Conservation (phyloP, 2,888 invertebrate species). For the Syrista parreyssii region DNA sequence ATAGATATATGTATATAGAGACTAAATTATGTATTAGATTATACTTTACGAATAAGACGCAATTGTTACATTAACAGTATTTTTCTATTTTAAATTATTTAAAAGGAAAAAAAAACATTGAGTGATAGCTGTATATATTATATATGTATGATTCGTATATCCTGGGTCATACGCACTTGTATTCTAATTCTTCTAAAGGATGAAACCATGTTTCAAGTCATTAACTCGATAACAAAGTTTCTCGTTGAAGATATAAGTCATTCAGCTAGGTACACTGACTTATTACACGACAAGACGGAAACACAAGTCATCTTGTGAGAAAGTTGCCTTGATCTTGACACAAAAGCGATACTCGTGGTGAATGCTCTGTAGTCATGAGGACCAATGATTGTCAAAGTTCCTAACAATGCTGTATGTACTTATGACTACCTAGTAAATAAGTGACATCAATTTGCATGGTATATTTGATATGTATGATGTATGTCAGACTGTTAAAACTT, state of each 20-base stretch:
- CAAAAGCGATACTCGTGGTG: not conserved
- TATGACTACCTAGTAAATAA: too few species aligned
- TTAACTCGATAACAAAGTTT: not conserved
- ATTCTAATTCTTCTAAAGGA: too few species aligned
- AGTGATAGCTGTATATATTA: not conserved
- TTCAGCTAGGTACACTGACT: not conserved
- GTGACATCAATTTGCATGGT: not conserved
- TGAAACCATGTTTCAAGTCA: not conserved
- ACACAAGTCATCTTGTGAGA: not conserved
- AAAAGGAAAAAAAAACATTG: not conserved
- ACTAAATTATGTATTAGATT: not conserved
- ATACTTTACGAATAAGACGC: not conserved
- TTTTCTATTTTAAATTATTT: not conserved
- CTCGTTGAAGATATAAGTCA: not conserved
- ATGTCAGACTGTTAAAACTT: not conserved
- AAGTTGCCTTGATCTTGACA: conserved; percentile 5
- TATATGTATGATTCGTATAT: not conserved
- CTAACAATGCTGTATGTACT: not conserved
- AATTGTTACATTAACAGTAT: not conserved
- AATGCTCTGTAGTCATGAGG: not conserved
- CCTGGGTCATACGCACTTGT: not conserved
- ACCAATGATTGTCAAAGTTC: not conserved
- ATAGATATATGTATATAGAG: not conserved
- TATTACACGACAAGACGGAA: not conserved
- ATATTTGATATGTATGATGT: not conserved